Percentiles rank a stretch among this genome's conserved stretches.
Conservation (phyloP, 2,113 vertebrate genomes). For the Cephalopterus ornatus region DNA sequence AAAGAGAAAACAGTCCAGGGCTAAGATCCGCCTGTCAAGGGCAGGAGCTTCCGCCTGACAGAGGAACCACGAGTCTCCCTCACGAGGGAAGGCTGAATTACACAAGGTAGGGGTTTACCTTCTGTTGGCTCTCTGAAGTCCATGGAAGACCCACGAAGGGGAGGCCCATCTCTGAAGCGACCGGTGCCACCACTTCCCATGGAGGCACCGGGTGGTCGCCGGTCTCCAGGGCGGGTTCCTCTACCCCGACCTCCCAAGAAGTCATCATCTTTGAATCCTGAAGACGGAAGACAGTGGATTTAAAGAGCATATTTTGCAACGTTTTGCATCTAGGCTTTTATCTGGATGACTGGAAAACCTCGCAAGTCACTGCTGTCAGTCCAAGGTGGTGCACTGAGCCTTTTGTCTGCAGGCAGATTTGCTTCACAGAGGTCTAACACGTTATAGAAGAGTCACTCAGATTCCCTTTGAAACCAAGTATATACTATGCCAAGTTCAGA, state of each 20-base stretch:
- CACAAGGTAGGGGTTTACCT: slow-evolving; percentile 66
- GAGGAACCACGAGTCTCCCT: background rate
- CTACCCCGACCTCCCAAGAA: slow-evolving; percentile 87
- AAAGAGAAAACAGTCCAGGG: background rate
- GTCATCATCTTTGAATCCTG: slow-evolving; percentile 92
- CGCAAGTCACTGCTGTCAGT: background rate
- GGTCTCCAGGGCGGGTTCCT: slow-evolving; percentile 85
- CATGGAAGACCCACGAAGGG: slow-evolving; percentile 81
- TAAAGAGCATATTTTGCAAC: background rate
- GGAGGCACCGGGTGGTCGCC: slow-evolving; percentile 77
- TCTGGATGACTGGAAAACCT: background rate
- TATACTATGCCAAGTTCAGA: background rate
- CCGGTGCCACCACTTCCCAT: slow-evolving; percentile 74
- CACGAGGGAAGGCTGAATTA: accelerated
- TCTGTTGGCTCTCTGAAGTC: slow-evolving; percentile 99
- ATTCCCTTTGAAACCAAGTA: background rate
- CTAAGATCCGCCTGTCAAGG: background rate
- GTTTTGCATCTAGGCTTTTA: background rate
- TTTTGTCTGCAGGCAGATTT: background rate
- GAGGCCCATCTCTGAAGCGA: slow-evolving; percentile 90
- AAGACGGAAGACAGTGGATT: slow-evolving; percentile 9
- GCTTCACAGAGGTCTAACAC: background rate
- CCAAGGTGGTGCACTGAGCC: slow-evolving; percentile 11
- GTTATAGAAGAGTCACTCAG: background rate
- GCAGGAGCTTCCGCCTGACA: background rate